These are phyloP conservation scores for Eupithecia inturbata DNA, from an alignment of 2,888 invertebrate genomes.

Conservation along the genomic window DNA sequence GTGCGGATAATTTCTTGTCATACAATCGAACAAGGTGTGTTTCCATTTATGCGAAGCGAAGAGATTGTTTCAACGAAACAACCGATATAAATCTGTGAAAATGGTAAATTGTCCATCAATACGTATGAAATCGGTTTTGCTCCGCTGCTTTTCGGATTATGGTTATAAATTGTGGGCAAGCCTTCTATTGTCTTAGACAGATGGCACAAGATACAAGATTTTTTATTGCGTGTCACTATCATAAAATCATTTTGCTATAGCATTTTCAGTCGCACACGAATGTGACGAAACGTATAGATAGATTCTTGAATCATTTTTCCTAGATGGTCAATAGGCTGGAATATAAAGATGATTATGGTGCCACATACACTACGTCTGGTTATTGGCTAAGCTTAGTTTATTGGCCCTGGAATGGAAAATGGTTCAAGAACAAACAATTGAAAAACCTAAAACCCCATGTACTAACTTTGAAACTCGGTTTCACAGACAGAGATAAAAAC, in stretches of 20 bases:
- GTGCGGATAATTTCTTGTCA: not conserved
- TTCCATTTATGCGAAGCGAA: not conserved
- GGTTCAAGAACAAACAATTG: not conserved
- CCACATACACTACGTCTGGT: not conserved
- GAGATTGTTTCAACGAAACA: not conserved
- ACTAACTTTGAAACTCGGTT: too few relatives aligned
- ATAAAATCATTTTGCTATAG: not conserved
- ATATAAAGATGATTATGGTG: not conserved
- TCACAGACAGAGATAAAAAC: too few relatives aligned
- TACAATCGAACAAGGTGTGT: not conserved
- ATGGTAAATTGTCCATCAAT: not conserved
- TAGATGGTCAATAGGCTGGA: not conserved
- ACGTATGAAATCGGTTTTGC: not conserved
- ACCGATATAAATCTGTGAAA: not conserved
- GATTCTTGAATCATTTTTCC: too few relatives aligned
- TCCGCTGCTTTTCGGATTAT: not conserved
- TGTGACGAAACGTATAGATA: too few relatives aligned
- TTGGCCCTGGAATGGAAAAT: not conserved
- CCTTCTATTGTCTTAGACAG: not conserved
- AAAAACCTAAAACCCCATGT: too few relatives aligned
- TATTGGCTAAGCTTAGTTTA: not conserved
- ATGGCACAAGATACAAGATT: not conserved
- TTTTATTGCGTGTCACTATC: not conserved
- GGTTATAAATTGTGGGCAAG: not conserved
- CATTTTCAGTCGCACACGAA: not conserved